These are phyloP conservation scores for Chloroceryle inda DNA, from an alignment of 2,797 vertebrate species.

Conservation along the genomic window DNA sequence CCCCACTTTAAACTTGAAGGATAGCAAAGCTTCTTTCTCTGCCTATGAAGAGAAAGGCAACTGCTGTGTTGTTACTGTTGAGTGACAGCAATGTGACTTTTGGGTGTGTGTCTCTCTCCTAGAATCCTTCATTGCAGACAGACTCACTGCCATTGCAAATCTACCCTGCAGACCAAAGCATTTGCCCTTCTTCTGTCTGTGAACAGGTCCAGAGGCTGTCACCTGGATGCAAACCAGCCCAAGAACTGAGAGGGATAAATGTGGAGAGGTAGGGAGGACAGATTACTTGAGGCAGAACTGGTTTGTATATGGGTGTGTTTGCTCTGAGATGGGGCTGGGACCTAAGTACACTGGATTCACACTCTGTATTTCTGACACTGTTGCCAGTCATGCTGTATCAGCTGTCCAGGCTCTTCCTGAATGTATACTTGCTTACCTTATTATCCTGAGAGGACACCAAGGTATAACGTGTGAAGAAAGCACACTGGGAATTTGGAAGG, in stretches of 20 bases:
- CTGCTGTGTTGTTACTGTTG: slow-evolving; percentile 54
- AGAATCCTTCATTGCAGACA: slow-evolving; percentile 80
- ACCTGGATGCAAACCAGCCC: background rate
- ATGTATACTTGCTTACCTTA: background rate
- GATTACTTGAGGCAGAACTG: background rate
- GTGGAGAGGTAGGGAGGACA: background rate
- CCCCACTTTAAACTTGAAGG: background rate
- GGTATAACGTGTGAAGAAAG: background rate
- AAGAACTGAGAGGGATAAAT: background rate
- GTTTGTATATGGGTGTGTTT: background rate
- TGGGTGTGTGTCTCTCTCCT: slow-evolving; percentile 27
- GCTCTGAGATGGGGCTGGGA: background rate
- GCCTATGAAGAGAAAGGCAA: background rate
- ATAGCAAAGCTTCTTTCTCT: slow-evolving; percentile 5
- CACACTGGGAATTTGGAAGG: background rate
- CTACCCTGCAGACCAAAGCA: background rate
- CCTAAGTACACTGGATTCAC: background rate
- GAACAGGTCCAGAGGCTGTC: background rate
- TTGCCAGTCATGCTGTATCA: background rate
- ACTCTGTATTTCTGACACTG: background rate
- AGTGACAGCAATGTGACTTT: slow-evolving; percentile 7
- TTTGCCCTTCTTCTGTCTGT: background rate
- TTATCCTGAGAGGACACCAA: background rate
- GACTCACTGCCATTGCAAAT: background rate
- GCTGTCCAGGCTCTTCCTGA: background rate